Percentiles rank a stretch among this genome's conserved stretches.
Evolutionary conservation across 1,140 invertebrate genomes (phyloP).

Genomic region (Oreohelix idahoensis): DNA sequence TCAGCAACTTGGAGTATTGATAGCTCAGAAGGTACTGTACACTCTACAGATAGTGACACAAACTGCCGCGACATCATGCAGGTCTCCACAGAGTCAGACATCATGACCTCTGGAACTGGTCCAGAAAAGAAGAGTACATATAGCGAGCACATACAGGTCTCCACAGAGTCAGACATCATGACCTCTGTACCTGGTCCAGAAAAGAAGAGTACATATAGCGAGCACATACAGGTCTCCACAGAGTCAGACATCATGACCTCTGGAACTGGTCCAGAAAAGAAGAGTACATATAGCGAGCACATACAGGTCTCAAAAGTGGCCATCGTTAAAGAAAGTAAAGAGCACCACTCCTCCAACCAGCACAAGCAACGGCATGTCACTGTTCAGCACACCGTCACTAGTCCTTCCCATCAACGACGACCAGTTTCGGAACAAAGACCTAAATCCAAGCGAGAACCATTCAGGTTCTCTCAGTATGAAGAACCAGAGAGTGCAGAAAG

Average conservation of each 20-base stretch:
- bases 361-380: neutral
- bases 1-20: slow-evolving; percentile 57
- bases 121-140: neutral
- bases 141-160: slow-evolving; percentile 56
- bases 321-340: neutral
- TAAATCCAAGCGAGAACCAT: slow-evolving; percentile 37
- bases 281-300: neutral
- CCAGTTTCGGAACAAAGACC: slow-evolving; percentile 1
- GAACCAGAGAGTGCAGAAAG: slow-evolving; percentile 29
- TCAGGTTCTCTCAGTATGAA: neutral
- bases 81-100: slow-evolving; percentile 64
- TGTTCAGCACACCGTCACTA: slow-evolving; percentile 31
- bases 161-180: slow-evolving; percentile 60
- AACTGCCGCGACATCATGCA: slow-evolving; percentile 61
- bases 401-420: neutral
- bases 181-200: slow-evolving; percentile 31
- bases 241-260: slow-evolving; percentile 58
- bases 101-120: slow-evolving; percentile 35
- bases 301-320: neutral
- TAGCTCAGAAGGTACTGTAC: slow-evolving; percentile 60
- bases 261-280: slow-evolving; percentile 7
- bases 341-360: neutral
- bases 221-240: slow-evolving; percentile 61
- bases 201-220: neutral
- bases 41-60: slow-evolving; percentile 53